Evolutionary conservation across 2,888 invertebrate genomes (phyloP).

Genomic region (Drosophila phalerata): DNA sequence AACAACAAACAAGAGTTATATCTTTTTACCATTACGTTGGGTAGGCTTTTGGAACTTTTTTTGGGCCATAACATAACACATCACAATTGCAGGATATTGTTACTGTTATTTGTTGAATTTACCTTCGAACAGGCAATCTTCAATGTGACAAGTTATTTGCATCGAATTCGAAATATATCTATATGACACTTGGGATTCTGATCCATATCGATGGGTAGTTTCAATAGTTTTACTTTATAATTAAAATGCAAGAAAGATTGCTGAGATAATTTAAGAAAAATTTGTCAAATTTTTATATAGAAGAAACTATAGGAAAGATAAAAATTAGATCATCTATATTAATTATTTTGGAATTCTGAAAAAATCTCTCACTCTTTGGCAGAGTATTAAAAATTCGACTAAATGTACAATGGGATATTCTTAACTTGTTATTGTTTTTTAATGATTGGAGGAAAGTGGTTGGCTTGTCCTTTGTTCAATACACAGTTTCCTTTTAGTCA

Average conservation of each 20-base stretch:
- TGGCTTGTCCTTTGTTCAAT: slow-evolving; percentile 43
- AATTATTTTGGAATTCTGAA: neutral
- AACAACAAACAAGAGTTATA: slow-evolving; percentile 71
- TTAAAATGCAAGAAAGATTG: neutral
- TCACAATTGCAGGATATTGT: slow-evolving; percentile 48
- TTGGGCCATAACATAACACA: slow-evolving; percentile 37
- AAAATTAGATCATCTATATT: neutral
- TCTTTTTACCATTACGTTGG: slow-evolving; percentile 66
- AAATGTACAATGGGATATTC: neutral
- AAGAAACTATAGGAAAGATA: too few species aligned
- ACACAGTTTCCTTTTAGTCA: slow-evolving; percentile 39
- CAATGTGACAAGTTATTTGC: slow-evolving; percentile 8
- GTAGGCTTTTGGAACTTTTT: slow-evolving; percentile 58
- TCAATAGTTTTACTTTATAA: too few species aligned
- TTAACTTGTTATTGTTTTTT: slow-evolving; percentile 46
- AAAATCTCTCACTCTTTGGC: neutral
- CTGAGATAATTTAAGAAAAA: neutral
- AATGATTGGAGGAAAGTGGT: slow-evolving; percentile 55
- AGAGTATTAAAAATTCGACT: slow-evolving; percentile 27
- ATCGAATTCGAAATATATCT: neutral
- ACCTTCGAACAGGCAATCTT: slow-evolving; percentile 2
- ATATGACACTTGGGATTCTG: neutral
- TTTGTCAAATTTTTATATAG: too few species aligned
- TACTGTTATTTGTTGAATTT: slow-evolving; percentile 6
- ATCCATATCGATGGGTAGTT: too few species aligned